Conservation (phyloP, 1,140 invertebrate species). For the Eciton burchellii region DNA sequence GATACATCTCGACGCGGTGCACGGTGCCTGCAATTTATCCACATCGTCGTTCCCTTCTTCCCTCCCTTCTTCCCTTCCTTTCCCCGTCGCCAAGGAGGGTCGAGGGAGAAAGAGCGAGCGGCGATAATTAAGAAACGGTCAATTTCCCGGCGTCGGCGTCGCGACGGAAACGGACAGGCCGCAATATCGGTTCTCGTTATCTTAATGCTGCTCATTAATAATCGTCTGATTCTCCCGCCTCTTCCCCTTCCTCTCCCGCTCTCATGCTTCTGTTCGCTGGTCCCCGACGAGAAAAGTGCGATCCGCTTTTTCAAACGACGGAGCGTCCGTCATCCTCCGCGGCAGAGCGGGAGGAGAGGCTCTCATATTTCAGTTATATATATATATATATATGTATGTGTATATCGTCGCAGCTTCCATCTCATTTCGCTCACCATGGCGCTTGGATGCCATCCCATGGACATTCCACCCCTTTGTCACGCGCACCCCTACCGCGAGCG, state of each 20-base stretch:
- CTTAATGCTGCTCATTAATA: slow-evolving; percentile 49
- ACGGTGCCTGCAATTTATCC: slow-evolving; percentile 26
- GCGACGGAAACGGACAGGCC: neutral
- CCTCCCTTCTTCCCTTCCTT: too few relatives aligned
- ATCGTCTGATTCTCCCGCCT: slow-evolving; percentile 6
- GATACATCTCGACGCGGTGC: neutral
- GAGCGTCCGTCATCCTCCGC: neutral
- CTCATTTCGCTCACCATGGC: slow-evolving; percentile 24
- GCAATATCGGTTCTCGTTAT: slow-evolving; percentile 8
- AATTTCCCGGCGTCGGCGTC: slow-evolving; percentile 18
- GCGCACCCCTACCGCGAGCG: neutral
- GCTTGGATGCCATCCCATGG: slow-evolving; percentile 13
- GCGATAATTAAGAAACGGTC: slow-evolving; percentile 46
- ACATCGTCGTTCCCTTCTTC: neutral
- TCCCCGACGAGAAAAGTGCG: slow-evolving; percentile 7
- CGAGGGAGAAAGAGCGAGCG: slow-evolving; percentile 1
- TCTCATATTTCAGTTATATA: too few relatives aligned
- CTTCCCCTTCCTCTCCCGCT: neutral
- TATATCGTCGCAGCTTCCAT: slow-evolving; percentile 35
- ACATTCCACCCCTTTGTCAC: neutral
- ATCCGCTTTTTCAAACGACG: slow-evolving; percentile 16
- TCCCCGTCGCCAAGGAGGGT: too few relatives aligned
- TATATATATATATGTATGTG: too few relatives aligned
- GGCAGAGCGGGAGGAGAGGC: neutral
- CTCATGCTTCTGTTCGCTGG: too few relatives aligned